These are phyloP conservation scores for Chloromyia formosa DNA, from an alignment of 2,888 invertebrate species.

Conservation along the genomic window DNA sequence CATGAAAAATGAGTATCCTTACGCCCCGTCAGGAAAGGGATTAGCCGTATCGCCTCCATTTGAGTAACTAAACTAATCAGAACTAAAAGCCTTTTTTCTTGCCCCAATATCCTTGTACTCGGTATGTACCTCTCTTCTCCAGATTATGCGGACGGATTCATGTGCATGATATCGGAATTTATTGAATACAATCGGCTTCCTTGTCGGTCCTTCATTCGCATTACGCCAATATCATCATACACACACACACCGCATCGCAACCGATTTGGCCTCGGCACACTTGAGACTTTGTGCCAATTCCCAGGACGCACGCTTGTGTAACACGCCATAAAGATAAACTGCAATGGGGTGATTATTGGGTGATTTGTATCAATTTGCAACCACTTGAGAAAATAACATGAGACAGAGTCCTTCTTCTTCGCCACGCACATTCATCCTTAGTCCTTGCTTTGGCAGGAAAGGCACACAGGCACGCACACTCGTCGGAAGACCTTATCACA, in stretches of 20 bases:
- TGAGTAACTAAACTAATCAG: slow-evolving; percentile 13
- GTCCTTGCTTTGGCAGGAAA: background rate
- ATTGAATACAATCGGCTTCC: background rate
- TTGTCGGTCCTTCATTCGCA: background rate
- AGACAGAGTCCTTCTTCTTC: background rate
- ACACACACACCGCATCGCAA: background rate
- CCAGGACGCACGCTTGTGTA: slow-evolving; percentile 35
- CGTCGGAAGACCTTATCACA: background rate
- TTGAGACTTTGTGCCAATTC: background rate
- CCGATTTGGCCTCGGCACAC: background rate
- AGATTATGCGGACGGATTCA: background rate
- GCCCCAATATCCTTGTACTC: background rate
- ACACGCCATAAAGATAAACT: slow-evolving; percentile 56
- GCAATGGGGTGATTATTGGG: slow-evolving; percentile 62
- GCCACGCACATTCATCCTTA: background rate
- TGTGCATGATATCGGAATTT: slow-evolving; percentile 1
- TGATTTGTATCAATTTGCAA: slow-evolving; percentile 62
- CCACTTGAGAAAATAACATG: slow-evolving; percentile 49
- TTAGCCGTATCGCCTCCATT: background rate
- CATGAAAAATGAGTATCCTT: background rate
- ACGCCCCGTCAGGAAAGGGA: background rate
- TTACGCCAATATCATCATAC: background rate
- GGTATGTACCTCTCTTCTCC: no score
- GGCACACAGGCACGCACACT: background rate
- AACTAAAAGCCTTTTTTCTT: slow-evolving; percentile 4